These are phyloP conservation scores for Thereva nobilitata DNA, from an alignment of 2,888 invertebrate species.

Conservation along the genomic window DNA sequence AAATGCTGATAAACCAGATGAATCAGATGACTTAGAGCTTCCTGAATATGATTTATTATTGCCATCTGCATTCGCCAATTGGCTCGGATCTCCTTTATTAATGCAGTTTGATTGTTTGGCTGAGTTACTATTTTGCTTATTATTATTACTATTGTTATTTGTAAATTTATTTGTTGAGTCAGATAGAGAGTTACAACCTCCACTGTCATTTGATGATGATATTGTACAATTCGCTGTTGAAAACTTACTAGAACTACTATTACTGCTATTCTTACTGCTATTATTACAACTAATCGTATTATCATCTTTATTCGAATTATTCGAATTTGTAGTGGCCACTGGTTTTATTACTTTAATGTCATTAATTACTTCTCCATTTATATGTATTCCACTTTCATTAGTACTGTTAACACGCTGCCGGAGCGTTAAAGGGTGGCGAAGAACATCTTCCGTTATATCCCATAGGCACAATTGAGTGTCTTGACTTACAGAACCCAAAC, in stretches of 20 bases:
- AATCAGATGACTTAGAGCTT: conserved; percentile 51
- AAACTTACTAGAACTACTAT: conserved; percentile 57
- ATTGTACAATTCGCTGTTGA: conserved; percentile 58
- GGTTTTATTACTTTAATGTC: conserved; percentile 56
- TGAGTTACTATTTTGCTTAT: conserved; percentile 48
- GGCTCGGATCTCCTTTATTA: conserved; percentile 40
- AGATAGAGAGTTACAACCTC: conserved; percentile 22
- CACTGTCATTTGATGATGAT: conserved; percentile 52
- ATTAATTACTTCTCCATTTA: conserved; percentile 53
- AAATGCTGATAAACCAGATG: conserved; percentile 55
- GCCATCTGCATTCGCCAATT: conserved; percentile 17
- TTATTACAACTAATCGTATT: conserved; percentile 48
- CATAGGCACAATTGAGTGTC: conserved; percentile 97
- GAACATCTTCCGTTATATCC: conserved; percentile 96
- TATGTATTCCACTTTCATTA: conserved; percentile 44
- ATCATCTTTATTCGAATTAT: conserved; percentile 39
- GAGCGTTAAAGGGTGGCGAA: conserved; percentile 68
- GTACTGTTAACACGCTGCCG: conserved; percentile 54
- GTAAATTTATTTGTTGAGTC: conserved; percentile 40
- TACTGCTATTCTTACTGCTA: conserved; percentile 50
- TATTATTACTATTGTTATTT: conserved; percentile 54
- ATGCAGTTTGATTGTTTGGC: conserved; percentile 57
- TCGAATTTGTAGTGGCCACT: conserved; percentile 45
- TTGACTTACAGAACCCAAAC: conserved; percentile 94
- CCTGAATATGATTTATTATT: conserved; percentile 51